Evolutionary conservation across 2,888 invertebrate species (phyloP), one percentile per base, ranked within the genome.

Genomic region (Sarcophaga rosellei): DNA sequence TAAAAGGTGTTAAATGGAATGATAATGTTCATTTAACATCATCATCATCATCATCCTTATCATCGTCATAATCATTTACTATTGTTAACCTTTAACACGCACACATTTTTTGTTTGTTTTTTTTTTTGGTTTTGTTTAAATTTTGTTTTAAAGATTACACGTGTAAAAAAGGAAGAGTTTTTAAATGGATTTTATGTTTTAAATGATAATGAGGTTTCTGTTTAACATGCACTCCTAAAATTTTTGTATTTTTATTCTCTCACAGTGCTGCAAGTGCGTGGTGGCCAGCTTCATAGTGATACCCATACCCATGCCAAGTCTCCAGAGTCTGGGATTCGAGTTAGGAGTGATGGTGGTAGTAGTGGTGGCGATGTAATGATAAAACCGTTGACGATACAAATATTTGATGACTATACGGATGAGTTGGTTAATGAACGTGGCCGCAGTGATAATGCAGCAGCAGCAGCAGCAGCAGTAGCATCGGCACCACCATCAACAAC

Each of bases 361-460:
- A 61, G 23, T 53, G 76, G 59, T 66, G 61, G 57, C 25, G 47
- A 20, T 35, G 45, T 23, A 20, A 59, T 86, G 69, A 69, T 85
- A 63, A 86, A 81, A 84, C 86, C 86, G 53, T 84, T 84, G 72
- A 74, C 81, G 25, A 78, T 81, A 81, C 77, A 84, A 86, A 76
- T 80, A 69, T 79, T 83, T 80, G 61, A 70, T 66, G 81, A 86
- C 66, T 75, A 72, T 61, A 77, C 74, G 84, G 84, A 78, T 81
- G 84, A 81, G 11, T 66, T 81, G 78, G 15, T 77, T 20, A 59
- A 81, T 59, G 66, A 69, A 47, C 79, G 59, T n/a, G 17, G 53
- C 17, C 12, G 17, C 12, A 79, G 79, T 77, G 72, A 59, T 68
- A 35, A 65, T 72, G 77, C 70, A 73, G 72, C 66, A 77, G 23